Percentiles rank a stretch among this genome's conserved stretches.
Evolutionary conservation across 2,113 vertebrate species (phyloP).

Genomic region (Oryzias javanicus): DNA sequence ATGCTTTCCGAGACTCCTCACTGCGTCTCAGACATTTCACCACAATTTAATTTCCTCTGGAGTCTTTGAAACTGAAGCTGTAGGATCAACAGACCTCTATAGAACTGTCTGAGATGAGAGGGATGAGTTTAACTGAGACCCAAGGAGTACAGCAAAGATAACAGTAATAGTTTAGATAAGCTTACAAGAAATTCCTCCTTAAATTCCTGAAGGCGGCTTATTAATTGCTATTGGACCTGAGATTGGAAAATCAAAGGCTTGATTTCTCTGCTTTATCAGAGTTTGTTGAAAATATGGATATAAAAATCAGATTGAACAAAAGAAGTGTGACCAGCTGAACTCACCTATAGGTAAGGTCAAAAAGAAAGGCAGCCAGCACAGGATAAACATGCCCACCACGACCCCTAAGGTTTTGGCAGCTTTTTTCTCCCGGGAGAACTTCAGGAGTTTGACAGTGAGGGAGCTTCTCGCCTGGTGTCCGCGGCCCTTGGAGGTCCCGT

Average conservation of each 20-base stretch:
- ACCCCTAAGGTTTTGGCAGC: constrained; percentile 94
- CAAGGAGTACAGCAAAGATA: constrained; percentile 13
- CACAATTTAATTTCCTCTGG: constrained; percentile 46
- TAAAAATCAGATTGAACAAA: neutral
- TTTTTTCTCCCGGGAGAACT: constrained; percentile 96
- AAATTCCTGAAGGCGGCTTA: constrained; percentile 16
- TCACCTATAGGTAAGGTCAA: constrained; percentile 89
- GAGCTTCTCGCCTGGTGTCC: constrained; percentile 85
- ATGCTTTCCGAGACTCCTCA: constrained; percentile 24
- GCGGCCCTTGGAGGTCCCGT: constrained; percentile 76
- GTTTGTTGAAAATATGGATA: neutral
- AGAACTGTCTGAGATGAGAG: constrained; percentile 20
- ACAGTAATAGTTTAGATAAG: constrained; percentile 22
- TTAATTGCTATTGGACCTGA: neutral
- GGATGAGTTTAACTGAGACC: constrained; percentile 22
- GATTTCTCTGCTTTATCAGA: neutral
- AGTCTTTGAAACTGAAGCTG: constrained; percentile 21
- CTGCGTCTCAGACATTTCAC: constrained; percentile 3
- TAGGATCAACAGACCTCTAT: constrained; percentile 17
- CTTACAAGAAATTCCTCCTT: constrained; percentile 24
- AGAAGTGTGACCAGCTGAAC: constrained; percentile 44
- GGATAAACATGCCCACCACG: constrained; percentile 93
- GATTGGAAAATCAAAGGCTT: neutral
- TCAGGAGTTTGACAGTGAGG: constrained; percentile 89
- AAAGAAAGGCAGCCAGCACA: constrained; percentile 96